These are phyloP conservation scores for Sesia bembeciformis DNA, from an alignment of 2,888 invertebrate species.

Conservation along the genomic window DNA sequence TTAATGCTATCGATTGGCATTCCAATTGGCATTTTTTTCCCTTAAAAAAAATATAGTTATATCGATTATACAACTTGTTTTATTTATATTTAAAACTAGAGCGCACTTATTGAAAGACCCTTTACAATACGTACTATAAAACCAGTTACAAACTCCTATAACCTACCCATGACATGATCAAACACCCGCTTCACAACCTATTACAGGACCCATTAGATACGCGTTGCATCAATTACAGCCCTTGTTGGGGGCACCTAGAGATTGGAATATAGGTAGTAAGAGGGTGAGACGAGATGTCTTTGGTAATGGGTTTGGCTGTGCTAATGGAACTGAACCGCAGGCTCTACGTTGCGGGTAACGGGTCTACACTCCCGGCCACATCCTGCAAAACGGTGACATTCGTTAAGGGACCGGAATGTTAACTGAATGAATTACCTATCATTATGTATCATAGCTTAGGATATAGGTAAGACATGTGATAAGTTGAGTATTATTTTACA, in stretches of 20 bases:
- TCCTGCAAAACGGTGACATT: conserved; percentile 32
- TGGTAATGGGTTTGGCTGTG: conserved; percentile 50
- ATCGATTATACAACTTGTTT: too few species aligned
- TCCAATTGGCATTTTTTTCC: too few species aligned
- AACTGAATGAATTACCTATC: conserved; percentile 15
- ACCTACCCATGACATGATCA: background rate
- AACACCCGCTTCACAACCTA: background rate
- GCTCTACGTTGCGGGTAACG: conserved; percentile 47
- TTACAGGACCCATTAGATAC: background rate
- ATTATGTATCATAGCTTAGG: too few species aligned
- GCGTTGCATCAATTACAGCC: background rate
- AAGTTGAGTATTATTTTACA: too few species aligned
- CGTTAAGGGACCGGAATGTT: conserved; percentile 10
- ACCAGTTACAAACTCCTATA: background rate
- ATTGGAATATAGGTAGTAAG: background rate
- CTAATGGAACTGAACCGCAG: conserved; percentile 62
- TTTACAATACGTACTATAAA: too few species aligned
- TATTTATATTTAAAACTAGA: too few species aligned
- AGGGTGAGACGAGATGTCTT: conserved; percentile 16
- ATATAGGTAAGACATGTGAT: background rate
- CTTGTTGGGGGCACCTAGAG: background rate
- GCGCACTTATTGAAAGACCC: too few species aligned
- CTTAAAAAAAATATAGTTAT: too few species aligned
- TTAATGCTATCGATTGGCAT: too few species aligned
- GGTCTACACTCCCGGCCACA: conserved; percentile 24